Evolutionary conservation across 2,797 vertebrate genomes (phyloP).

Genomic region (Phalanger gymnotis): DNA sequence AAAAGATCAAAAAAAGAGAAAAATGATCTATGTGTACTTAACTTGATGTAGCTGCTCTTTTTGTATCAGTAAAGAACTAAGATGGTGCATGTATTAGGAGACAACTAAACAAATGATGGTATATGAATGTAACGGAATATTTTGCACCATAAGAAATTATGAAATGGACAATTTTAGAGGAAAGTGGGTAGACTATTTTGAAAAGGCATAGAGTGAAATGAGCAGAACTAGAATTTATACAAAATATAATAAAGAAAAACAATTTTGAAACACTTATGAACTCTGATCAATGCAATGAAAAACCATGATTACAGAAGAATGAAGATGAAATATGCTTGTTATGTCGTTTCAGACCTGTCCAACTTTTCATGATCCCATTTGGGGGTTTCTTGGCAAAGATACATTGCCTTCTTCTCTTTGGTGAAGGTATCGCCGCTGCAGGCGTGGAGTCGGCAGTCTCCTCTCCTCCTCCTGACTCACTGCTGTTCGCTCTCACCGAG

Average conservation of each 20-base stretch:
- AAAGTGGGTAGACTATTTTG: neutral
- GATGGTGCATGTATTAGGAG: neutral
- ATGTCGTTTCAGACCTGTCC: no score
- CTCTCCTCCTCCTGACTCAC: no score
- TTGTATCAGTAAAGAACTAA: neutral
- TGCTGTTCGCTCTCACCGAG: no score
- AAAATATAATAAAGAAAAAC: neutral
- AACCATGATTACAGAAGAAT: neutral
- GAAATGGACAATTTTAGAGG: neutral
- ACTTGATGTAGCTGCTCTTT: neutral
- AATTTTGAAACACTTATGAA: neutral
- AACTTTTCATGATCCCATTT: no score
- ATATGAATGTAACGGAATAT: no score
- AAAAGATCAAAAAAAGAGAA: neutral
- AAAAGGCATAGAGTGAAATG: neutral
- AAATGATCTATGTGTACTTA: neutral
- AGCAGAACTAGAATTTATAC: neutral
- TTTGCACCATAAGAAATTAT: neutral
- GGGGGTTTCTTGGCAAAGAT: no score
- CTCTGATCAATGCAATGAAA: neutral
- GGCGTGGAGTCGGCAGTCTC: no score
- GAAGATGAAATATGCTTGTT: no score
- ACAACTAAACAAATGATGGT: neutral
- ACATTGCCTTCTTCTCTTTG: no score
- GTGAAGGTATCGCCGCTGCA: no score